Evolutionary conservation across 2,113 vertebrate genomes (phyloP).

Genomic region (Philantomba maxwellii): DNA sequence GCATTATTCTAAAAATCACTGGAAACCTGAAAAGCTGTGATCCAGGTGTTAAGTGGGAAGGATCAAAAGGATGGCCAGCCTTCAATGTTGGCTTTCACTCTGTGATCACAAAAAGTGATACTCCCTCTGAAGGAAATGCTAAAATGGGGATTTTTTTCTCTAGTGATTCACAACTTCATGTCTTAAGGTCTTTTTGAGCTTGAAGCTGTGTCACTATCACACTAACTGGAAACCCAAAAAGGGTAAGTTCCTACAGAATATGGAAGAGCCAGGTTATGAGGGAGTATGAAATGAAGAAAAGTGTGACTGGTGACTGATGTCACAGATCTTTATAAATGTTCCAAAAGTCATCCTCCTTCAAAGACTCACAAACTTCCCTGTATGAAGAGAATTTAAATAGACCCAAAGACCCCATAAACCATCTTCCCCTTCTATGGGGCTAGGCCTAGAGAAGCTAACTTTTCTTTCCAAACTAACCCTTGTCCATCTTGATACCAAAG

Average conservation of each 20-base stretch:
- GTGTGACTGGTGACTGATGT: not conserved
- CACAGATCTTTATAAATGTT: not conserved
- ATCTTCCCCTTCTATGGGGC: not conserved
- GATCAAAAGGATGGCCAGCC: not conserved
- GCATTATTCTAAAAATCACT: not conserved
- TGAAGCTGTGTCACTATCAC: not conserved
- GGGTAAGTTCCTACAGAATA: not conserved
- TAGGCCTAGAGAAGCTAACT: not conserved
- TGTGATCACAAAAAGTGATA: not conserved
- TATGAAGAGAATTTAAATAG: not conserved
- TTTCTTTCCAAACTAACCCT: not conserved
- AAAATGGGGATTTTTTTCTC: not conserved
- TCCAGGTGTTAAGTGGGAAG: not conserved
- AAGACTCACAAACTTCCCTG: not conserved
- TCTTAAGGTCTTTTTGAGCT: not conserved
- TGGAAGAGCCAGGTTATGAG: not conserved
- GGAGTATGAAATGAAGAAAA: not conserved
- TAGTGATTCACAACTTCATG: not conserved
- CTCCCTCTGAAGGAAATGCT: not conserved
- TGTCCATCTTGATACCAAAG: not conserved
- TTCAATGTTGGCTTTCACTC: not conserved
- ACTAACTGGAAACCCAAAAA: not conserved
- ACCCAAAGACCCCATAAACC: not conserved
- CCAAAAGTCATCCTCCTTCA: not conserved
- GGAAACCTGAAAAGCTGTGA: not conserved